These are phyloP conservation scores for Lithophane semibrunnea DNA, from an alignment of 2,888 invertebrate species.

Conservation along the genomic window DNA sequence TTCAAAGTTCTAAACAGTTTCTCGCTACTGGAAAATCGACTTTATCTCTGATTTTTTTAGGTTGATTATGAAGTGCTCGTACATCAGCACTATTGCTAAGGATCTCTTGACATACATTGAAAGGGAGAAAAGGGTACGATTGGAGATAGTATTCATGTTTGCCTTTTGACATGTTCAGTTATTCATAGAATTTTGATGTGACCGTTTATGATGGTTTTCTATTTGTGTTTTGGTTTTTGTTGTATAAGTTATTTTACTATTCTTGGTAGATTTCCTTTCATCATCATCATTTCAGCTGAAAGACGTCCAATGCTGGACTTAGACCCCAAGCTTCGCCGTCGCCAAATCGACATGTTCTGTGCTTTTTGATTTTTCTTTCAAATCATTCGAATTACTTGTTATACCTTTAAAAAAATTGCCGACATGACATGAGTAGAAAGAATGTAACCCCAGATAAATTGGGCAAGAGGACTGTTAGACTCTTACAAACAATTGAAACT, in stretches of 20 bases:
- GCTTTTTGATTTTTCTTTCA: no score
- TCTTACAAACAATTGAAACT: not conserved
- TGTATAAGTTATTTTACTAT: not conserved
- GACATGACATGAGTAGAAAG: not conserved
- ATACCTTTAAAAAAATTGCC: not conserved
- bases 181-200: conserved; percentile 82
- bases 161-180: conserved; percentile 82
- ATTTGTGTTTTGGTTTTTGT: conserved; percentile 46
- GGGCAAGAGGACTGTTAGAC: not conserved
- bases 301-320: no score
- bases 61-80: conserved; percentile 27
- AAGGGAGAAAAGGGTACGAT: conserved; percentile 75
- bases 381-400: not conserved
- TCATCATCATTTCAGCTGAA: no score
- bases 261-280: not conserved
- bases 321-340: no score
- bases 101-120: conserved; percentile 69
- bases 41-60: not conserved
- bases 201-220: conserved; percentile 66
- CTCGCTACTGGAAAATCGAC: conserved; percentile 10
- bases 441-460: not conserved
- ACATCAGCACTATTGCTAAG: conserved; percentile 68
- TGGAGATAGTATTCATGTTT: conserved; percentile 79
- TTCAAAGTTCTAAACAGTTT: conserved; percentile 31
- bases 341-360: no score